Evolutionary conservation across 1,140 invertebrate genomes (phyloP), one percentile per base, ranked within the genome.

Genomic region (Heliconius nattereri): DNA sequence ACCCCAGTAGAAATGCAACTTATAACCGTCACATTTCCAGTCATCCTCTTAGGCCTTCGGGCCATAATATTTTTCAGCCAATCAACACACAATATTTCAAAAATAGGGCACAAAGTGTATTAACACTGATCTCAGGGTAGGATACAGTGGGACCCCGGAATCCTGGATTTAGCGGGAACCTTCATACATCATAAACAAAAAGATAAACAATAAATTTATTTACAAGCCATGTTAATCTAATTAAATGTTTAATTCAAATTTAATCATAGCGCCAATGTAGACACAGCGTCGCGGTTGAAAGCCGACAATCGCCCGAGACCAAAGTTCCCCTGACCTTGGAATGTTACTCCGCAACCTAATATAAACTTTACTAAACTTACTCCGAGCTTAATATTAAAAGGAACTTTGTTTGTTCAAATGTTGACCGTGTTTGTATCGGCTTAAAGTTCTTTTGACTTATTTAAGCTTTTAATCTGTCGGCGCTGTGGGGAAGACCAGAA

Each of bases 311-410:
- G 60, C 78, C 60, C 32, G 78, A 80, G 74, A 80, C 74, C 74
- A 70, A 80, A 80, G 74, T 80, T 76, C 66, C 32, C 23, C 78
- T 77, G 78, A 80, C 78, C 78, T 80, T 80, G 78, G 78, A 71
- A 77, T 77, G 66, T 76, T 60, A 75, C 45, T 66, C 52, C 74
- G 54, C 60, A 79, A 72, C 78, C 78, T 80, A 76, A 76, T 79
- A 79, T 71, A 71, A 80, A 76, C 66, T 80, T 80, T 70, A 57
- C 74, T 71, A 52, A 76, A 80, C 78, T 73, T 75, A 79, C 49
- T 80, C 76, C n/a, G 5, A 49, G 74, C 78, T 80, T 76, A 76
- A 80, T 80, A 70, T 79, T 75, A 79, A 74, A 75, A 76, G 32
- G 73, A 79, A 79, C 19, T 75, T 57, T 66, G 37, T 77, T 71